Evolutionary conservation across 2,113 vertebrate species (phyloP).

Genomic region (Notothenia coriiceps): DNA sequence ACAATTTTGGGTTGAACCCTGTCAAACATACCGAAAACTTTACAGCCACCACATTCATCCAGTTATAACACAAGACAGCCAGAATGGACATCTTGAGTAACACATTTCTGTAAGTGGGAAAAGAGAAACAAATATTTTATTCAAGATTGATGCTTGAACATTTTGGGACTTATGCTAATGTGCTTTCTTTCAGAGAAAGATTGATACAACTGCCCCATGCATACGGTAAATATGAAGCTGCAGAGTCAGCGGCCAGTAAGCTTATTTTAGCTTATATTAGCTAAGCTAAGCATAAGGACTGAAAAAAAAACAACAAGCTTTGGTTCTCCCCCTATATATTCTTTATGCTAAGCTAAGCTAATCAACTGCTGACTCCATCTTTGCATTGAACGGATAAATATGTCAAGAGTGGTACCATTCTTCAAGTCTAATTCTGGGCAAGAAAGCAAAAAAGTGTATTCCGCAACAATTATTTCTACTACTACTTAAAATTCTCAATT

Average conservation of each 20-base stretch:
- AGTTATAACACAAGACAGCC: conserved; percentile 94
- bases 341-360: neutral
- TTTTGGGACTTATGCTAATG: neutral
- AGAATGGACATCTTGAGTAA: conserved; percentile 91
- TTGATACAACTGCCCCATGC: too few relatives aligned
- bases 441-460: neutral
- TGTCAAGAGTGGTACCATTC: neutral
- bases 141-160: neutral
- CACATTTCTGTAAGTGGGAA: conserved; percentile 85
- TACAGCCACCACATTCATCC: conserved; percentile 86
- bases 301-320: neutral
- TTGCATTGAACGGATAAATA: neutral
- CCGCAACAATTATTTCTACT: too few relatives aligned
- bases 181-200: neutral
- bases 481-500: neutral
- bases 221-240: neutral
- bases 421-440: neutral
- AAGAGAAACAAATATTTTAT: neutral
- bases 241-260: neutral
- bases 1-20: neutral
- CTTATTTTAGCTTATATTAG: neutral
- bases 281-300: neutral
- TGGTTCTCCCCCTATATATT: too few relatives aligned
- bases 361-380: neutral
- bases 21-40: conserved; percentile 59